These are phyloP conservation scores for Boloria selene DNA, from an alignment of 2,888 invertebrate species.

Conservation along the genomic window DNA sequence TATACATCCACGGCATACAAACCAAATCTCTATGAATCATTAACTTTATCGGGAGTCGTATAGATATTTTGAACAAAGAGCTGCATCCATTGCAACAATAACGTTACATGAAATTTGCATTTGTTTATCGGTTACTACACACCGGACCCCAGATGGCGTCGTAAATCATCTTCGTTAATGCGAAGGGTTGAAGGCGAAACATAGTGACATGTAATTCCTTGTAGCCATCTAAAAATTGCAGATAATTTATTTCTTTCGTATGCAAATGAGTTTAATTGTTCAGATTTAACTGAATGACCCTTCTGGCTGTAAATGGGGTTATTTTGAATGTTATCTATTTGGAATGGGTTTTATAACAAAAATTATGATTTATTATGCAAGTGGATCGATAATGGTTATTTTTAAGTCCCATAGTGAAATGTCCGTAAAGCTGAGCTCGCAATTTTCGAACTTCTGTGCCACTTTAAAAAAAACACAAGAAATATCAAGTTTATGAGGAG, in stretches of 20 bases:
- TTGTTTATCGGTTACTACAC: constrained; percentile 50
- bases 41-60: not conserved
- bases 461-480: no score
- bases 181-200: constrained; percentile 54
- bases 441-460: no score
- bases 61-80: constrained; percentile 20
- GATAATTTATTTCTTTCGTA: constrained; percentile 70
- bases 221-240: constrained; percentile 58
- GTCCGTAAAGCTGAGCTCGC: no score
- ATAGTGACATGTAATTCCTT: constrained; percentile 43
- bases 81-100: constrained; percentile 40
- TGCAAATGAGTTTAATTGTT: constrained; percentile 78
- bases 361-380: constrained; percentile 20
- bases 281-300: constrained; percentile 59
- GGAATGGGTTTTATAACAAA: constrained; percentile 6
- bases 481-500: no score
- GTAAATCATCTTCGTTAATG: constrained; percentile 78
- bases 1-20: not conserved
- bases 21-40: constrained; percentile 1
- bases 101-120: constrained; percentile 59
- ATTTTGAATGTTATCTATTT: constrained; percentile 17
- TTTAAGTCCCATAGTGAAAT: no score
- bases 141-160: constrained; percentile 55
- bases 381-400: not conserved
- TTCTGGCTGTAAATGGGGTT: constrained; percentile 24